These are phyloP conservation scores for Scaptomyza montana DNA, from an alignment of 1,140 invertebrate species.

Conservation along the genomic window DNA sequence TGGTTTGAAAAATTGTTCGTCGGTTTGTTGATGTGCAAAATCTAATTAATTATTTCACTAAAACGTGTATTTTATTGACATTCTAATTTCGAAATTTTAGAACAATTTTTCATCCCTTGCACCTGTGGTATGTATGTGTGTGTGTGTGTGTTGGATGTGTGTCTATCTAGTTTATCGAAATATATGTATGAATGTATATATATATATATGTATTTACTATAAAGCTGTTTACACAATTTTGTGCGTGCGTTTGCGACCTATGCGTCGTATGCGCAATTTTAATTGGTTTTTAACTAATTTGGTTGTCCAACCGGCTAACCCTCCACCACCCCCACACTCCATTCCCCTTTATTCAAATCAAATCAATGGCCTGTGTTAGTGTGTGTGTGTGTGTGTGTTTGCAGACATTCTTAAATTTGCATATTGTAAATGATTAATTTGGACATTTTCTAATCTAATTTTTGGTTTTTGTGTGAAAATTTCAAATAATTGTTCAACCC, in stretches of 20 bases:
- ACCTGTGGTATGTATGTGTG: constrained; percentile 2
- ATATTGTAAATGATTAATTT: constrained; percentile 47
- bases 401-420: constrained; percentile 42
- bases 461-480: constrained; percentile 17
- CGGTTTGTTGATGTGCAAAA: constrained; percentile 77
- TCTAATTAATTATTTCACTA: constrained; percentile 83
- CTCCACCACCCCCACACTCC: not conserved
- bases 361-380: not conserved
- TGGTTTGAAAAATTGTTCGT: constrained; percentile 48
- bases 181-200: not conserved
- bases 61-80: constrained; percentile 78
- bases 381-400: constrained; percentile 6
- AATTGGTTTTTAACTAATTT: constrained; percentile 80
- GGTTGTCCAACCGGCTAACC: not conserved
- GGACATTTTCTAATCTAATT: constrained; percentile 44
- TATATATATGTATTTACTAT: constrained; percentile 24
- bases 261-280: constrained; percentile 75
- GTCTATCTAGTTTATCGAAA: constrained; percentile 8
- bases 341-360: constrained; percentile 5
- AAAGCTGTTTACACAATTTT: constrained; percentile 34
- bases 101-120: constrained; percentile 41
- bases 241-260: constrained; percentile 37
- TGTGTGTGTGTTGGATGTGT: constrained; percentile 10
- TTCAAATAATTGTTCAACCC: too few species aligned
- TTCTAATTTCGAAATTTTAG: constrained; percentile 79